Evolutionary conservation across 23 tunicate species (phyloP).

Genomic region (Trididemnum clinides): DNA sequence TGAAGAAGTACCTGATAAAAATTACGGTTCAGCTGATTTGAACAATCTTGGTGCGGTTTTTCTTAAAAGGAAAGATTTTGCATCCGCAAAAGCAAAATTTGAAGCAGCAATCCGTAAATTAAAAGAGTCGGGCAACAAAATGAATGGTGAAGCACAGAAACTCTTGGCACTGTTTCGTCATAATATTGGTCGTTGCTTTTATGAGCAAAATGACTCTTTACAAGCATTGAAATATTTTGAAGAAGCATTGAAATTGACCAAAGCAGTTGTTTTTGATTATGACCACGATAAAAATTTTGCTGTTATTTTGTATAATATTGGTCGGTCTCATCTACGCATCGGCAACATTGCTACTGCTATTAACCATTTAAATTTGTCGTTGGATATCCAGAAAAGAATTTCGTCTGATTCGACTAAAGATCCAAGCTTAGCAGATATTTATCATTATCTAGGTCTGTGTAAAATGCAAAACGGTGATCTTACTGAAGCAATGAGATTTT

Average conservation of each 20-base stretch:
- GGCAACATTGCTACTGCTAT: not conserved
- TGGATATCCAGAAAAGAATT: not conserved
- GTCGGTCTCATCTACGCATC: not conserved
- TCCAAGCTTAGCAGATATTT: not conserved
- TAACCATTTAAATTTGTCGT: not conserved
- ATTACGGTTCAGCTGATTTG: not conserved
- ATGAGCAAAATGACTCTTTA: not conserved
- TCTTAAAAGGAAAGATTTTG: not conserved
- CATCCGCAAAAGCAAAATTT: not conserved
- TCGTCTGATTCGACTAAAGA: not conserved
- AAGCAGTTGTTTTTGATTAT: not conserved
- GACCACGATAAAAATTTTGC: not conserved
- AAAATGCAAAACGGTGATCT: not conserved
- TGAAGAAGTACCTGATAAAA: not conserved
- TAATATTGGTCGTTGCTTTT: conserved; percentile 7
- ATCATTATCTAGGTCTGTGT: not conserved
- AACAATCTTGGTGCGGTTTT: not conserved
- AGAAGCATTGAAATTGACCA: not conserved
- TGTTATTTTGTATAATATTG: not conserved
- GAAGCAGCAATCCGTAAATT: not conserved
- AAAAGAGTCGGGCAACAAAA: too few species aligned
- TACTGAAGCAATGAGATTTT: not conserved
- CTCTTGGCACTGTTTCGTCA: not conserved
- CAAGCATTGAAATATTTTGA: not conserved
- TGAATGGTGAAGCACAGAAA: too few species aligned